Conservation (phyloP, 2,113 vertebrate genomes). For the Mobula birostris region DNA sequence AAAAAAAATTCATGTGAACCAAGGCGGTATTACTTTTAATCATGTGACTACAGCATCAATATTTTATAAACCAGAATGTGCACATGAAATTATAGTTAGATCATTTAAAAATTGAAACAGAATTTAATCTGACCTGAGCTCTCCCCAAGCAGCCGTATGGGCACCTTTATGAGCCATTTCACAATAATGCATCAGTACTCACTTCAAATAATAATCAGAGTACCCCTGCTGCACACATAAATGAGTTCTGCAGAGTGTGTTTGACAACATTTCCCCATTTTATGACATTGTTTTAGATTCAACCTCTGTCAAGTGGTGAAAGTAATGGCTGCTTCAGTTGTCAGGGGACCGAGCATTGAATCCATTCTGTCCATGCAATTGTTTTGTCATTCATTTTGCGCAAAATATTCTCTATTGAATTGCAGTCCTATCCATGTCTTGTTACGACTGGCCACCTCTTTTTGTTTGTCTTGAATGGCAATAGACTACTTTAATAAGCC, state of each 20-base stretch:
- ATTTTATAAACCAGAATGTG: too few species aligned
- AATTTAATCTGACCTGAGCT: neutral
- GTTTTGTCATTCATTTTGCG: neutral
- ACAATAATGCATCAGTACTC: neutral
- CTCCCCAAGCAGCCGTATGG: neutral
- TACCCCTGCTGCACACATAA: neutral
- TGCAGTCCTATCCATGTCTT: neutral
- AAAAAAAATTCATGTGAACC: neutral
- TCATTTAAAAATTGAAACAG: neutral
- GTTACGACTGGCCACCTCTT: neutral
- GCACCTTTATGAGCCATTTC: neutral
- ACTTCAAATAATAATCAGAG: neutral
- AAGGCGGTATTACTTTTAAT: neutral
- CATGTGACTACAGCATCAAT: neutral
- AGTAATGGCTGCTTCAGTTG: neutral
- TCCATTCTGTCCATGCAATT: neutral
- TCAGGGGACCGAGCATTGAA: neutral
- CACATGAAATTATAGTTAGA: neutral
- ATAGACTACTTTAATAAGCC: too few species aligned
- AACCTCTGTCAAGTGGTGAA: neutral
- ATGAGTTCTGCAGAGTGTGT: neutral
- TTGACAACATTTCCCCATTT: neutral
- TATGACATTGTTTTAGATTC: neutral
- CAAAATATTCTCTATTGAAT: neutral
- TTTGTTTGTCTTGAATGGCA: neutral